Conservation (phyloP, 2,113 vertebrate species). For the Austrofundulus limnaeus region DNA sequence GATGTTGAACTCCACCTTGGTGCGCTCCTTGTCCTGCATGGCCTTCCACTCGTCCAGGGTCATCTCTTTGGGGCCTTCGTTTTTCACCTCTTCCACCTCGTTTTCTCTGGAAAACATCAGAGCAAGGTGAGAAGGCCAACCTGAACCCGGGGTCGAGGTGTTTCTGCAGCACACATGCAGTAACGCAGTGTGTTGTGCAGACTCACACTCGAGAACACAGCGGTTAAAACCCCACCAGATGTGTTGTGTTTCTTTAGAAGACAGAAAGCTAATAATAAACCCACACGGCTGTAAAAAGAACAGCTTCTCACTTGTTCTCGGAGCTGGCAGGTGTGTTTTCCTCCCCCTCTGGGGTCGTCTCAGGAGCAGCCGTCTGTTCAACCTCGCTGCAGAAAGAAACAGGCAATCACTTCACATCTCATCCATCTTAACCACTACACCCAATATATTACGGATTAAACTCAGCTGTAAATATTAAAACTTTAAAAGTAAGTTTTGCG, state of each 20-base stretch:
- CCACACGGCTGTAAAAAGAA: background rate
- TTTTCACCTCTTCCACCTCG: conserved; percentile 95
- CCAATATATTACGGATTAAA: background rate
- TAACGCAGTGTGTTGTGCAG: background rate
- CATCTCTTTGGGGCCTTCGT: conserved; percentile 97
- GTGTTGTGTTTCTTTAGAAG: too few species aligned
- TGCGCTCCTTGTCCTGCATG: conserved; percentile 96
- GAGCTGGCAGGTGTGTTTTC: conserved; percentile 91
- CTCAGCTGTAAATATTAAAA: background rate
- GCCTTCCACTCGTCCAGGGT: conserved; percentile 99
- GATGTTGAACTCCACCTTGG: conserved; percentile 98
- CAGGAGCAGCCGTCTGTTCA: conserved; percentile 91
- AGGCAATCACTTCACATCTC: conserved; percentile 1
- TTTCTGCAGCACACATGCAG: too few species aligned
- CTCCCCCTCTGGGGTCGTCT: conserved; percentile 92
- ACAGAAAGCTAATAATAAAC: too few species aligned
- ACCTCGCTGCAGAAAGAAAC: conserved; percentile 83
- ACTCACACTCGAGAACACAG: too few species aligned
- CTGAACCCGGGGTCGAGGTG: background rate
- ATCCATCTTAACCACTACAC: too few species aligned
- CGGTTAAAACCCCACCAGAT: too few species aligned
- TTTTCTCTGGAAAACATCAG: conserved; percentile 84
- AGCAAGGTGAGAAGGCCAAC: conserved; percentile 8
- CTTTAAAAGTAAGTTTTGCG: too few species aligned
- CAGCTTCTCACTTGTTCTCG: conserved; percentile 92